Conservation (phyloP, 2,113 vertebrate species). For the Nestor notabilis region DNA sequence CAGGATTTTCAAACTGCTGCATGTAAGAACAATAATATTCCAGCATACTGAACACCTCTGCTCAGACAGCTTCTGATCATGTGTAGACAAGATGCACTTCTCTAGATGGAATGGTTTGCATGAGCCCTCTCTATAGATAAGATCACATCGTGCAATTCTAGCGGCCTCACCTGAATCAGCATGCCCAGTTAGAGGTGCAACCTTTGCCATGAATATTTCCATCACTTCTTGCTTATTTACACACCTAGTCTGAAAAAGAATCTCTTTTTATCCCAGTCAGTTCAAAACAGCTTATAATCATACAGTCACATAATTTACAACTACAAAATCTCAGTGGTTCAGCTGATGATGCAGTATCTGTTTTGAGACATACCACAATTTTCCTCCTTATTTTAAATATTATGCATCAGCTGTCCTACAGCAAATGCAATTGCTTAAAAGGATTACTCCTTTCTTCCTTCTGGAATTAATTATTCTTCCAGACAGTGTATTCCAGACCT, state of each 20-base stretch:
- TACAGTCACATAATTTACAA: background rate
- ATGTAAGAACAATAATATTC: background rate
- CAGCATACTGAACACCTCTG: background rate
- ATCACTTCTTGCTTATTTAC: background rate
- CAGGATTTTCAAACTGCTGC: background rate
- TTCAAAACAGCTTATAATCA: background rate
- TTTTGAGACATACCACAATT: background rate
- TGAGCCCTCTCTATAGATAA: background rate
- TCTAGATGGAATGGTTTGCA: background rate
- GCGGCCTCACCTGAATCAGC: background rate
- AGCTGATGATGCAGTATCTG: background rate
- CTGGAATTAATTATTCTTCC: background rate
- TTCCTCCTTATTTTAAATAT: background rate
- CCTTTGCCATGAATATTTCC: background rate
- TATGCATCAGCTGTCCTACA: background rate
- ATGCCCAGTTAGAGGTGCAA: background rate
- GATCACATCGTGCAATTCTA: background rate
- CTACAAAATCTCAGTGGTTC: background rate
- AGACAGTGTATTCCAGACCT: background rate
- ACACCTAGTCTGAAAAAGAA: background rate
- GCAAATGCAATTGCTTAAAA: background rate
- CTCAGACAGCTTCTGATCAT: background rate
- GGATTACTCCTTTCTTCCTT: background rate
- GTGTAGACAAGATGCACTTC: background rate
- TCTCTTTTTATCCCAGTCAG: background rate